These are phyloP conservation scores for Potamilus streckersoni DNA, from an alignment of 1,140 invertebrate genomes.

Conservation along the genomic window DNA sequence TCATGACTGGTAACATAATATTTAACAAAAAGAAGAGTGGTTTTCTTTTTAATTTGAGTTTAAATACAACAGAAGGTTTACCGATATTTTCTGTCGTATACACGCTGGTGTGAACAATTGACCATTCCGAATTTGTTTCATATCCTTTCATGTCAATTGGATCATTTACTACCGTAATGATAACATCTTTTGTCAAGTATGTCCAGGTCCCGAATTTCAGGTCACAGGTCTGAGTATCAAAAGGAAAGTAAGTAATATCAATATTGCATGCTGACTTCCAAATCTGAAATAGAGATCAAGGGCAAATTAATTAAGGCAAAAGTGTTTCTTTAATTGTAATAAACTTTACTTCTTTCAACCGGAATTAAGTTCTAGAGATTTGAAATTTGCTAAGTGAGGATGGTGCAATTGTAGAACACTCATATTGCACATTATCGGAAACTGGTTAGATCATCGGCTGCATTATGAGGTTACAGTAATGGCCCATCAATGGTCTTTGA, in stretches of 20 bases:
- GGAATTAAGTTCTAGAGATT: no score
- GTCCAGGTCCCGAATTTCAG: conserved; percentile 31
- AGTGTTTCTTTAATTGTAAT: no score
- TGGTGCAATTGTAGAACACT: no score
- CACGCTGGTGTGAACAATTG: conserved; percentile 2
- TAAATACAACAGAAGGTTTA: conserved; percentile 6
- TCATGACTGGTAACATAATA: conserved; percentile 29
- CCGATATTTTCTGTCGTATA: neutral
- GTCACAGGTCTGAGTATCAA: conserved; percentile 33
- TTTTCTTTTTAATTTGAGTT: conserved; percentile 24
- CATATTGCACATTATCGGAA: no score
- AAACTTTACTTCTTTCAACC: no score
- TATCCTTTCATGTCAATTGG: neutral
- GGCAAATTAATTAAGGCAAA: no score
- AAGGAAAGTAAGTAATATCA: conserved; percentile 29
- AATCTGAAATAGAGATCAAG: no score
- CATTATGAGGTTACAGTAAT: no score
- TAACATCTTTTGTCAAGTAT: neutral
- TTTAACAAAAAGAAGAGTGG: conserved; percentile 24
- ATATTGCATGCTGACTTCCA: conserved; percentile 16
- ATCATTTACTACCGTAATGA: neutral
- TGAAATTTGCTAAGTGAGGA: no score
- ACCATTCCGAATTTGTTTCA: conserved; percentile 21
- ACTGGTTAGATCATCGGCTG: no score
- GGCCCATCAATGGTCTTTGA: no score